A percentile compares a stretch with the other conserved stretches of the same genome.
These are phyloP conservation scores for Chloropsis hardwickii DNA, from an alignment of 2,113 vertebrate genomes.

Conservation along the genomic window DNA sequence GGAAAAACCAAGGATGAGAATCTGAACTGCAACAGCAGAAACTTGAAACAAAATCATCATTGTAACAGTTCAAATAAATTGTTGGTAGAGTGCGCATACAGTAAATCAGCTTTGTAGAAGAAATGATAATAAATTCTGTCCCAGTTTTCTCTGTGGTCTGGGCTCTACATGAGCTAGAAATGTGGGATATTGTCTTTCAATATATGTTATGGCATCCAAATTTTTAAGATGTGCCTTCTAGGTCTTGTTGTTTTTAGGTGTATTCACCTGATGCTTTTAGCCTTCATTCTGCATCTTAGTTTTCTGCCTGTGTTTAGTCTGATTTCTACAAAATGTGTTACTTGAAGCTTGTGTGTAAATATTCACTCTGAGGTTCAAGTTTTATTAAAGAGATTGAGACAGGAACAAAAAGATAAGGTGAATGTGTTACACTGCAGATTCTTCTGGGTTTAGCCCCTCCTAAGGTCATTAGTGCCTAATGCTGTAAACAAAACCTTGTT, in stretches of 20 bases:
- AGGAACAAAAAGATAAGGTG: background rate
- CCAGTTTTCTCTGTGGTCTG: background rate
- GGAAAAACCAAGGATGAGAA: background rate
- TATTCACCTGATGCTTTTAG: background rate
- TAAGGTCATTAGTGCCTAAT: background rate
- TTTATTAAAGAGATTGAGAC: background rate
- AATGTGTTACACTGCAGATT: background rate
- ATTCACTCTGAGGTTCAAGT: background rate
- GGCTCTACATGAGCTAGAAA: background rate
- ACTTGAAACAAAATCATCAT: background rate
- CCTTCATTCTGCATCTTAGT: background rate
- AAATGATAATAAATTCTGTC: background rate
- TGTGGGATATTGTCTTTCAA: background rate
- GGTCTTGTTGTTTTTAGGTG: background rate
- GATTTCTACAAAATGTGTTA: background rate
- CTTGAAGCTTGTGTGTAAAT: background rate
- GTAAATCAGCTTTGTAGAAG: background rate
- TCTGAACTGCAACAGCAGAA: conserved; percentile 4
- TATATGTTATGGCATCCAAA: background rate
- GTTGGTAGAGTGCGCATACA: background rate
- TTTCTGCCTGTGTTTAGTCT: background rate
- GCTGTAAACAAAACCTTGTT: background rate
- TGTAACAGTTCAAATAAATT: background rate
- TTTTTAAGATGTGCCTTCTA: background rate
- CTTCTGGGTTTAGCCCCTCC: background rate